These are phyloP conservation scores for Phragmatobia fuliginosa DNA, from an alignment of 2,888 invertebrate genomes.

Conservation along the genomic window DNA sequence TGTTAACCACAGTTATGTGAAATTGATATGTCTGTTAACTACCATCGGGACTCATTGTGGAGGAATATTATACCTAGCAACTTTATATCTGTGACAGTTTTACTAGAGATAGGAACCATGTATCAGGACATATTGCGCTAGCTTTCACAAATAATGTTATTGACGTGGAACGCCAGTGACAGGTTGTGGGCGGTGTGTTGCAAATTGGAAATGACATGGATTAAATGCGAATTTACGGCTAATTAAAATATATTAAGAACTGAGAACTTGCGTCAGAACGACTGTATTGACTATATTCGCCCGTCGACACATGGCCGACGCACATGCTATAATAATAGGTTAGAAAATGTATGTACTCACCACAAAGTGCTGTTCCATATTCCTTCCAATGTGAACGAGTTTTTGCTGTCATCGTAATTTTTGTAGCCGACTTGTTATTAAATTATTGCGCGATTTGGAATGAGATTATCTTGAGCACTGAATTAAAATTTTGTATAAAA, in stretches of 20 bases:
- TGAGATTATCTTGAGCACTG: slow-evolving; percentile 86
- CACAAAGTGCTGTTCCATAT: slow-evolving; percentile 86
- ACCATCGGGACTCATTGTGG: neutral
- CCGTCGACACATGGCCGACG: slow-evolving; percentile 64
- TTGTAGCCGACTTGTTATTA: slow-evolving; percentile 65
- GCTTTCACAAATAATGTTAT: slow-evolving; percentile 48
- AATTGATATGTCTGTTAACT: neutral
- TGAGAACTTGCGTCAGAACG: slow-evolving; percentile 32
- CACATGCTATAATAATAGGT: slow-evolving; percentile 69
- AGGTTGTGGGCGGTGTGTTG: slow-evolving; percentile 21
- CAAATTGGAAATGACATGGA: slow-evolving; percentile 37
- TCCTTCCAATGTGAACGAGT: slow-evolving; percentile 86
- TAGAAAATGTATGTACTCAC: slow-evolving; percentile 76
- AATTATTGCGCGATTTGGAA: slow-evolving; percentile 81
- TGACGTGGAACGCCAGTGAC: slow-evolving; percentile 31
- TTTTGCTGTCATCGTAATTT: slow-evolving; percentile 82
- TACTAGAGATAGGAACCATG: neutral
- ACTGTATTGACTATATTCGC: slow-evolving; percentile 33
- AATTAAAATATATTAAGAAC: slow-evolving; percentile 34
- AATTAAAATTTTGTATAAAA: slow-evolving; percentile 66
- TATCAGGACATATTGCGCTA: slow-evolving; percentile 39
- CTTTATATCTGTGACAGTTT: neutral
- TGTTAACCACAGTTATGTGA: neutral
- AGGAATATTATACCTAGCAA: neutral
- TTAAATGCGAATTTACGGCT: slow-evolving; percentile 32